Base-by-base conservation (phyloP, 2,113 vertebrate species). In the Sylvietta virens region DNA sequence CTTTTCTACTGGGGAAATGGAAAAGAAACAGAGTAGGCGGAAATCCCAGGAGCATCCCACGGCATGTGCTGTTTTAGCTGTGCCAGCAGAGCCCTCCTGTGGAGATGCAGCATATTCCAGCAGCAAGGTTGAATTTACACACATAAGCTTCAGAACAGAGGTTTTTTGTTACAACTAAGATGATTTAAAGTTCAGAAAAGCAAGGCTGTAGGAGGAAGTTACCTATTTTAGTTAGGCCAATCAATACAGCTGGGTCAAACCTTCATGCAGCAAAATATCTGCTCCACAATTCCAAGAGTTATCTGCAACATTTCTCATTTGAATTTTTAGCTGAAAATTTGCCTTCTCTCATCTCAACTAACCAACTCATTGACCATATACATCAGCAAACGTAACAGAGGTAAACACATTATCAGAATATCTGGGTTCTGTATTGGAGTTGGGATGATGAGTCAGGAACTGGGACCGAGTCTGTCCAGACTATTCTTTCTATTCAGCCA, bases 51-150 rank as follows among this genome's bases (percentile, higher is more conserved):
- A 61, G 72, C 72, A 66, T 51, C 77, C 51, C 33, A 19, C 39
- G 2, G 65, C 1, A 3, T 11, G 37, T 15, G 42, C 76, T 40
- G 13, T 6, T 18, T 89, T 14, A 81, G 84, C 84, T 67, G 20
- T n/a, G 92, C 56, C 84, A 79, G 94, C 95, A 96, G 96, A 95
- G 96, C 95, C 94, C 95, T 93, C 94, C 92, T 76, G 84, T 93
- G 96, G 96, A 94, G 81, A 94, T 15, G 17, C 65, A 76, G 84
- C 57, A 71, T 40, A 95, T 56, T 65, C 78, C 90, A 91, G 87
- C 45, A 93, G 53, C 57, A 51, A 40, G 2, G 44, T 7, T 31
- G 39, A 39, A 67, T 26, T 74, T 21, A 47, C 27, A 42, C 24
- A 31, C 17, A 20, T 1, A 37, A 58, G 17, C 33, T 18, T 61